phyloP scores from a whole-genome alignment of 1,140 invertebrate species.

The Ostrea denselamellosa region DNA sequence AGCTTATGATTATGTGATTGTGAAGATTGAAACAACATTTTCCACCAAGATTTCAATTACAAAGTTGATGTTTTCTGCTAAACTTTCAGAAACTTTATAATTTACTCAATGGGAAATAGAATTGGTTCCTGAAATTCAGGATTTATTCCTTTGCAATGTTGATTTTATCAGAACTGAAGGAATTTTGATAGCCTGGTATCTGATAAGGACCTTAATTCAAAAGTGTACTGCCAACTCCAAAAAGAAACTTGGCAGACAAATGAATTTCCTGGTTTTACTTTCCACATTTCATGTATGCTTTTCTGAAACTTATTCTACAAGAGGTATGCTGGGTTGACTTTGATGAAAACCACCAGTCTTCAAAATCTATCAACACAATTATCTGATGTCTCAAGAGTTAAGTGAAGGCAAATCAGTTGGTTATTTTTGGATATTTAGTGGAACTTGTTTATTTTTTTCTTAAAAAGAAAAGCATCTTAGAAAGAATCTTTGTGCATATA shows the following conservation, averaged over 20 bases:
- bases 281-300: constrained; percentile 12
- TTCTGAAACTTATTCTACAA: background rate
- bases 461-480: background rate
- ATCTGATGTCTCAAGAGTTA: constrained; percentile 21
- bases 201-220: background rate
- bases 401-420: background rate
- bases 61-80: background rate
- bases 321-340: background rate
- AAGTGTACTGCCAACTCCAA: constrained; percentile 5
- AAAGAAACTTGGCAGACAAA: constrained; percentile 26
- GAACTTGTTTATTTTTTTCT: background rate
- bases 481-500: background rate
- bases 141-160: background rate
- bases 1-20: background rate
- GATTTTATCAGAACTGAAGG: constrained; percentile 29
- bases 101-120: background rate
- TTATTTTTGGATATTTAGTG: background rate
- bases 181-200: constrained; percentile 26
- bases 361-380: constrained; percentile 21
- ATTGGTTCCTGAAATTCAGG: background rate
- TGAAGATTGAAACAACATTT: background rate
- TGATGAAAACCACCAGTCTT: constrained; percentile 25
- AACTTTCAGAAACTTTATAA: background rate
- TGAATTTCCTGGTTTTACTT: background rate
- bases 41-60: background rate